Conservation (phyloP, 2,797 vertebrate species). For the Onychomys torridus region DNA sequence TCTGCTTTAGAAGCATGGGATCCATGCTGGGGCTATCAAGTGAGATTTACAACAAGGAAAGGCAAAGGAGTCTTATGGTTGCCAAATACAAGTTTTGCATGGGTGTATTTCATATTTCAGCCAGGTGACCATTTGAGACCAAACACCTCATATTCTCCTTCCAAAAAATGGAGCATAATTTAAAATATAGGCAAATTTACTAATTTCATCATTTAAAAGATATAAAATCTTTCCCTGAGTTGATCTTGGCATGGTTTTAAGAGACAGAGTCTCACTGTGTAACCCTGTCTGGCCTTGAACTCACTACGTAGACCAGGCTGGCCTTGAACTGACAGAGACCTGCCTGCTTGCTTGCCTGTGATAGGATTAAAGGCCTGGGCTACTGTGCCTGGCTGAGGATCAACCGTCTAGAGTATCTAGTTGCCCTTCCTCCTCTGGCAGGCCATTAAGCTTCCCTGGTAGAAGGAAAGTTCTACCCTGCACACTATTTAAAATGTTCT, state of each 20-base stretch:
- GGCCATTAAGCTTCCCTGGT: background rate
- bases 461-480: background rate
- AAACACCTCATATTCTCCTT: background rate
- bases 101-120: slow-evolving; percentile 35
- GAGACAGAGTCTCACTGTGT: background rate
- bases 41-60: background rate
- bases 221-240: background rate
- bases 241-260: background rate
- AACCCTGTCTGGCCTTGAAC: background rate
- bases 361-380: background rate
- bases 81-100: background rate
- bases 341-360: background rate
- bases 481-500: background rate
- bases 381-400: background rate
- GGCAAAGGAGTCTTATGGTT: background rate
- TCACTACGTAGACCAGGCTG: background rate
- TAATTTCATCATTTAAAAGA: background rate
- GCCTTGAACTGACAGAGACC: background rate
- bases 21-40: background rate
- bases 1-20: background rate
- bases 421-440: background rate
- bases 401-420: background rate
- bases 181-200: slow-evolving; percentile 44
- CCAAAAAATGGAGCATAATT: background rate
- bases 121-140: background rate